Conservation (phyloP, 2,113 vertebrate genomes). For the Sitta europaea region DNA sequence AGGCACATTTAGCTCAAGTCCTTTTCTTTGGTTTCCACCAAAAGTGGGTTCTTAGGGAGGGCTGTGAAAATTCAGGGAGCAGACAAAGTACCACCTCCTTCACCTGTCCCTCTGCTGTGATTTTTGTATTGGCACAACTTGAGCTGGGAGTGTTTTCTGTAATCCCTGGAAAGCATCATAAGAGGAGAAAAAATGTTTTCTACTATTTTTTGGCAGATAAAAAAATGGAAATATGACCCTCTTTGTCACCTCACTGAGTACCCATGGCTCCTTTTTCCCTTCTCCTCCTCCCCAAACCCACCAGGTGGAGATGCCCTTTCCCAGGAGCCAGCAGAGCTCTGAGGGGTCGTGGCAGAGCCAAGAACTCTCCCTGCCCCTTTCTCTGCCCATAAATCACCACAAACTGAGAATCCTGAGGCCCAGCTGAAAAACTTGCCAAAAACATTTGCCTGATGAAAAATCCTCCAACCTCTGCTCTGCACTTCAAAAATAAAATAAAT, state of each 20-base stretch:
- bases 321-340: neutral
- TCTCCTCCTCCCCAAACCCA: neutral
- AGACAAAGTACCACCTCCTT: neutral
- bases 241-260: neutral
- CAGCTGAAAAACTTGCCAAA: neutral
- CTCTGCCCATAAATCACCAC: neutral
- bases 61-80: neutral
- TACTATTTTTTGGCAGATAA: neutral
- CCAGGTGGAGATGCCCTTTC: neutral
- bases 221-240: neutral
- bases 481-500: neutral
- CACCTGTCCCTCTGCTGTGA: rapidly evolving
- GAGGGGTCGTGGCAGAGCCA: neutral
- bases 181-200: neutral
- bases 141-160: neutral
- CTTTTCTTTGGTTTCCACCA: neutral
- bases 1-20: neutral
- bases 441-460: neutral
- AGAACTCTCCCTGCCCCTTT: neutral
- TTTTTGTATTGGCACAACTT: neutral
- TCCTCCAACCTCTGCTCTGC: neutral
- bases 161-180: neutral
- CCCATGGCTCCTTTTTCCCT: neutral
- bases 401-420: neutral
- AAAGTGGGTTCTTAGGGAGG: neutral